A percentile compares a stretch with the other conserved stretches of the same genome.
Evolutionary conservation across 2,113 vertebrate genomes (phyloP).

Genomic region (Montifringilla adamsi): DNA sequence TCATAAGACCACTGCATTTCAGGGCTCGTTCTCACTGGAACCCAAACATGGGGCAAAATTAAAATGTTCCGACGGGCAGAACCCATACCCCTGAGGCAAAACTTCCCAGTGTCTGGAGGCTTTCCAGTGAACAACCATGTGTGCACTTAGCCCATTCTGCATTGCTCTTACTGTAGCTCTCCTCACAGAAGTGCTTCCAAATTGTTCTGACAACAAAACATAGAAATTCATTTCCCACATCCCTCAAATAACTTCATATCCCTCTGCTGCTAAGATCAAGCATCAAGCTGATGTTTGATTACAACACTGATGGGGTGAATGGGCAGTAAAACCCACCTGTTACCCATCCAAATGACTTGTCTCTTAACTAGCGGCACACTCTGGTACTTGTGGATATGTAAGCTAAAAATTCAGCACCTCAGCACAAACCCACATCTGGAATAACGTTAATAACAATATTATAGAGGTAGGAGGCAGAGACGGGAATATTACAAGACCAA

Average conservation of each 20-base stretch:
- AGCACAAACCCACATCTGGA: background rate
- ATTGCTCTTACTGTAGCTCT: background rate
- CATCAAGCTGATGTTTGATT: background rate
- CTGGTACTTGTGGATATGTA: background rate
- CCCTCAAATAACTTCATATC: background rate
- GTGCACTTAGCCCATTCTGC: background rate
- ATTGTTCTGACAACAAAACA: constrained; percentile 2
- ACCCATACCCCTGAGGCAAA: background rate
- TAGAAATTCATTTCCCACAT: background rate
- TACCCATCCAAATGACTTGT: background rate
- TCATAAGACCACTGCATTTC: background rate
- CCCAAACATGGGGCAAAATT: background rate
- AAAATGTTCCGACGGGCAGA: background rate
- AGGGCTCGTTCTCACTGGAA: background rate
- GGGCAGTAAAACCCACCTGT: background rate
- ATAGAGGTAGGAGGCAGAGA: background rate
- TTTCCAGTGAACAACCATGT: background rate
- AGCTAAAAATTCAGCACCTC: background rate
- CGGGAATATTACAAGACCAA: background rate
- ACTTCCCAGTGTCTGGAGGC: background rate
- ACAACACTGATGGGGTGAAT: background rate
- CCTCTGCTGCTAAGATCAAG: background rate
- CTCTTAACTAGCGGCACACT: background rate
- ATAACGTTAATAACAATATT: background rate
- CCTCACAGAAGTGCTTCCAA: background rate